Conservation (phyloP, 2,888 invertebrate species). For the Cephus nigrinus region DNA sequence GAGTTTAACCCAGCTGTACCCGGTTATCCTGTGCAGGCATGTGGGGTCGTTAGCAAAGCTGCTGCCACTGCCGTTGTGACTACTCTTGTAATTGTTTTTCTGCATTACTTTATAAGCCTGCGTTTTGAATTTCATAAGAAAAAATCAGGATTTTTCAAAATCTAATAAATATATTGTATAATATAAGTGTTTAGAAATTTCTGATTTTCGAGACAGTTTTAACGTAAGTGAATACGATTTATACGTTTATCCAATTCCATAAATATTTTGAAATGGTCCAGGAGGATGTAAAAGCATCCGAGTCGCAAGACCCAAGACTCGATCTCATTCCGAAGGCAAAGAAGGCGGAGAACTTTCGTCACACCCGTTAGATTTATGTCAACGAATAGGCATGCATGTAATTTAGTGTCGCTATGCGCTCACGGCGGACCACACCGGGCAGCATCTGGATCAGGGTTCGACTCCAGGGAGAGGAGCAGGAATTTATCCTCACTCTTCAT, state of each 20-base stretch:
- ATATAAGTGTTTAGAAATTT: no score
- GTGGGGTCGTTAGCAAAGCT: slow-evolving; percentile 54
- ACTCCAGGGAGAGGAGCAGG: slow-evolving; percentile 15
- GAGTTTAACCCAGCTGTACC: slow-evolving; percentile 47
- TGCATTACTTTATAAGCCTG: no score
- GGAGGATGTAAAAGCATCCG: no score
- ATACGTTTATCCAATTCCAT: slow-evolving; percentile 54
- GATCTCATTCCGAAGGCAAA: slow-evolving; percentile 25
- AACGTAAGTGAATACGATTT: slow-evolving; percentile 29
- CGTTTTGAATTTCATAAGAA: no score
- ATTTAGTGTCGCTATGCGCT: slow-evolving; percentile 22
- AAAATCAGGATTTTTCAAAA: no score
- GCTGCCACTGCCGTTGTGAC: slow-evolving; percentile 40
- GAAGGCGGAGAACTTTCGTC: slow-evolving; percentile 30
- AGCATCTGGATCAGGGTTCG: slow-evolving; percentile 16
- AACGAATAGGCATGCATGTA: slow-evolving; percentile 24
- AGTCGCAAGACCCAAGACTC: slow-evolving; percentile 26
- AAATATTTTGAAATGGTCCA: slow-evolving; percentile 49
- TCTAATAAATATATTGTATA: no score
- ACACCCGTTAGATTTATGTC: slow-evolving; percentile 35
- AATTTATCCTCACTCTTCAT: slow-evolving; percentile 4
- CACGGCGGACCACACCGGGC: slow-evolving; percentile 18
- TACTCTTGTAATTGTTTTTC: slow-evolving; percentile 19
- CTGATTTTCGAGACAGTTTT: slow-evolving; percentile 10
- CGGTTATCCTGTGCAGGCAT: slow-evolving; percentile 26